Evolutionary conservation across 2,797 vertebrate species (phyloP).

Genomic region (Sparidentex hasta): DNA sequence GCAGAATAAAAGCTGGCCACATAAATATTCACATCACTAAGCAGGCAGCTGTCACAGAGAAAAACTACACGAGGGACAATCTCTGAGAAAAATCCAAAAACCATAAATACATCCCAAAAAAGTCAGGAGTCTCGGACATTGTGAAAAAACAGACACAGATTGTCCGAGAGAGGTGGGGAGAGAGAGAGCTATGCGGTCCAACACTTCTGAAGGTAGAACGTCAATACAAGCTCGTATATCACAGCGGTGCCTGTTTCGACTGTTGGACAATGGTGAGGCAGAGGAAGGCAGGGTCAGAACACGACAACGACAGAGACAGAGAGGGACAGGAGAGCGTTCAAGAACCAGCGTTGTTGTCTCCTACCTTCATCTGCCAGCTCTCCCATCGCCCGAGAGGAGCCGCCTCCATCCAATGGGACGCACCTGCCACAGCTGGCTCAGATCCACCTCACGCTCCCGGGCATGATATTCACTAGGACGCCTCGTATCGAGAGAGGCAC

Average conservation of each 20-base stretch:
- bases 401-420: slow-evolving; percentile 60
- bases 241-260: not conserved
- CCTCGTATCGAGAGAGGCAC: slow-evolving; percentile 29
- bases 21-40: slow-evolving; percentile 56
- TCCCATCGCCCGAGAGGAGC: slow-evolving; percentile 57
- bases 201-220: slow-evolving; percentile 6
- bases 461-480: slow-evolving; percentile 48
- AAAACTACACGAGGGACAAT: slow-evolving; percentile 33
- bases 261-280: not conserved
- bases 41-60: slow-evolving; percentile 37
- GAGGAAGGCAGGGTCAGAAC: slow-evolving; percentile 18
- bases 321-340: slow-evolving; percentile 64
- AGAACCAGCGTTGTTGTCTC: slow-evolving; percentile 49
- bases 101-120: slow-evolving; percentile 58
- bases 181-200: not conserved
- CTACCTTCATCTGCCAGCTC: slow-evolving; percentile 74
- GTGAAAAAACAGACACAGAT: slow-evolving; percentile 35
- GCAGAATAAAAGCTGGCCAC: slow-evolving; percentile 27
- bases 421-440: slow-evolving; percentile 61
- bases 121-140: slow-evolving; percentile 27
- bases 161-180: slow-evolving; percentile 1
- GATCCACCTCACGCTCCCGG: slow-evolving; percentile 61
- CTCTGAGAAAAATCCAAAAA: slow-evolving; percentile 47
- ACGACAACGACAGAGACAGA: slow-evolving; percentile 36
- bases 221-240: not conserved